Conservation (phyloP, 1,140 invertebrate genomes). For the Asbolus verrucosus region DNA sequence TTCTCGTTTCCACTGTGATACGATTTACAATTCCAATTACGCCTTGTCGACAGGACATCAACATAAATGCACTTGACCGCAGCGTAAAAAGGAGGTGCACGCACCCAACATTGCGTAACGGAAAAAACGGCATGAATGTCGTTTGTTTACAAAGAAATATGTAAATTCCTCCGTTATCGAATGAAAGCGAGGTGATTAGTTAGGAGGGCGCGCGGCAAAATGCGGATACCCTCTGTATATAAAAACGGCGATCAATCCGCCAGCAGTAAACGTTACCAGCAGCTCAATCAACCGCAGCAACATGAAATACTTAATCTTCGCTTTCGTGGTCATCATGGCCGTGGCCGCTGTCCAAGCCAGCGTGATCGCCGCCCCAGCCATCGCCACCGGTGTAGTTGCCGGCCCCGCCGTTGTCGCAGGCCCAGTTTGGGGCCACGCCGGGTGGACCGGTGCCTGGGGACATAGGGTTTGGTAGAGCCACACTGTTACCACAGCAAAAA, state of each 20-base stretch:
- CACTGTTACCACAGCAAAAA: not conserved
- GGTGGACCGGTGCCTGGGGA: constrained; percentile 38
- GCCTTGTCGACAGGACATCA: too few species aligned
- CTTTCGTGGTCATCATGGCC: constrained; percentile 9
- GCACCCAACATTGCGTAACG: constrained; percentile 11
- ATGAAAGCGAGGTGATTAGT: constrained; percentile 10
- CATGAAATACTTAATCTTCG: constrained; percentile 38
- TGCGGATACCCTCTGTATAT: not conserved
- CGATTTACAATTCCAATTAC: too few species aligned
- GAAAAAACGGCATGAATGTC: constrained; percentile 20
- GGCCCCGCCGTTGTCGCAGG: constrained; percentile 6
- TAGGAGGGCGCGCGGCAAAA: too few species aligned
- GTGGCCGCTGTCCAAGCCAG: constrained; percentile 26
- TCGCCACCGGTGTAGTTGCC: not conserved
- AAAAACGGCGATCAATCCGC: not conserved
- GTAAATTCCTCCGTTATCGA: constrained; percentile 8
- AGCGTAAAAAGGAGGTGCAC: not conserved
- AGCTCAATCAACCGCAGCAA: constrained; percentile 1
- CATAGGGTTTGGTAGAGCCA: constrained; percentile 13
- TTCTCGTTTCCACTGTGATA: too few species aligned
- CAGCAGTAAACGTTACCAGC: constrained; percentile 12
- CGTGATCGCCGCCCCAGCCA: constrained; percentile 1
- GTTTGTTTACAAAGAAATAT: constrained; percentile 17
- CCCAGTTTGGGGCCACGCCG: constrained; percentile 12
- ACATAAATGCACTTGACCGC: not conserved